phyloP scores from a whole-genome alignment of 1,140 invertebrate species.

The Micrasema minimum region DNA sequence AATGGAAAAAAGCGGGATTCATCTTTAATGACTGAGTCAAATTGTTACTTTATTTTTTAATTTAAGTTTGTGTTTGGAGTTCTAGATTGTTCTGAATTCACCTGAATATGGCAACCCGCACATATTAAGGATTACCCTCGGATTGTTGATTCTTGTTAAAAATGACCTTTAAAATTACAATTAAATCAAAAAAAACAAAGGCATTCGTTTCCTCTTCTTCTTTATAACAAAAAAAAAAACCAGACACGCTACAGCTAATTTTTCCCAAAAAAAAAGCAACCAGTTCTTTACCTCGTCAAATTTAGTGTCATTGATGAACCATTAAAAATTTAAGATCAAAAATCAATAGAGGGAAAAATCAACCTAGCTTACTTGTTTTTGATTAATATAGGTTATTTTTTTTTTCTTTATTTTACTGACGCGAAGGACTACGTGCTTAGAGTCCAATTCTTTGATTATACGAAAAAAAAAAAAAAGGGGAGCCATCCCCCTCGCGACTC shows the following conservation, averaged over 20 bases:
- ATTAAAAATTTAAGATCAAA: neutral
- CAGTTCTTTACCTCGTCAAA: neutral
- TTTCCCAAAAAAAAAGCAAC: neutral
- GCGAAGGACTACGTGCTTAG: slow-evolving; percentile 34
- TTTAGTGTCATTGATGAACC: slow-evolving; percentile 10
- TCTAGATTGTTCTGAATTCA: too few species aligned
- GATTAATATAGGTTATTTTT: too few species aligned
- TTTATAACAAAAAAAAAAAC: too few species aligned
- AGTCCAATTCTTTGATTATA: slow-evolving; percentile 37
- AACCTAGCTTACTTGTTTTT: neutral
- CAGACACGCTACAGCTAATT: neutral
- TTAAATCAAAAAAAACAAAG: slow-evolving; percentile 30
- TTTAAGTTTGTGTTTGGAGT: too few species aligned
- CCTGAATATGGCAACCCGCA: neutral
- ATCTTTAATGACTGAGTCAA: slow-evolving; percentile 14
- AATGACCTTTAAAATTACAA: slow-evolving; percentile 34
- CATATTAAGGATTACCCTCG: neutral
- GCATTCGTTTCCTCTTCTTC: slow-evolving; percentile 16
- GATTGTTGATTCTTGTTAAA: slow-evolving; percentile 30
- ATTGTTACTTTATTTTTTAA: slow-evolving; percentile 24
- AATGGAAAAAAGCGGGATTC: slow-evolving; percentile 13
- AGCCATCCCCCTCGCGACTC: too few species aligned
- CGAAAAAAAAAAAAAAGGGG: too few species aligned
- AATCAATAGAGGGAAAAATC: neutral
- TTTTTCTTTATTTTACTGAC: slow-evolving; percentile 3